Evolutionary conservation across 1,140 invertebrate genomes (phyloP).

Genomic region (Leptinotarsa texana): DNA sequence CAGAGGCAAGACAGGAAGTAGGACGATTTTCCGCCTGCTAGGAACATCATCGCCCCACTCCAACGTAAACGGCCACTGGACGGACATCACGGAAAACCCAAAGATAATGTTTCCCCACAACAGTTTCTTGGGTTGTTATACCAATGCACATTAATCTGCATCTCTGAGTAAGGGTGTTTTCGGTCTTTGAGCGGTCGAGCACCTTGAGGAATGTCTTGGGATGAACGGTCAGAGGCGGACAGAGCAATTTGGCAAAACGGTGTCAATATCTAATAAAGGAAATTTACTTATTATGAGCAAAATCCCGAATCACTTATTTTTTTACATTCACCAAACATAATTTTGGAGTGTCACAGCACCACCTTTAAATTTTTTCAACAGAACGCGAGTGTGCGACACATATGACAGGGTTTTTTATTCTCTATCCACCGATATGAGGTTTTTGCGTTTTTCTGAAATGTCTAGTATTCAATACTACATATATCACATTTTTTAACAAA

Average conservation of each 20-base stretch:
- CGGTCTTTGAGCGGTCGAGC: conserved; percentile 37
- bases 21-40: conserved; percentile 25
- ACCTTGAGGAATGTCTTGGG: conserved; percentile 51
- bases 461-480: no score
- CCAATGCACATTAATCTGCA: conserved; percentile 56
- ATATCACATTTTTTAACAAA: no score
- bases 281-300: no score
- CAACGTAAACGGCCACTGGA: conserved; percentile 16
- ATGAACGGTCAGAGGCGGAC: not conserved
- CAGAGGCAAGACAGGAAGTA: conserved; percentile 15
- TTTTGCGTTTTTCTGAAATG: no score
- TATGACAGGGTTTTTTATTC: no score
- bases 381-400: no score
- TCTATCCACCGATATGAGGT: no score
- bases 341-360: no score
- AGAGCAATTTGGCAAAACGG: not conserved
- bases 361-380: no score
- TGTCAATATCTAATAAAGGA: no score
- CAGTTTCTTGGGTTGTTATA: conserved; percentile 52
- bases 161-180: conserved; percentile 42
- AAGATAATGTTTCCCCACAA: conserved; percentile 35
- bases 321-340: no score
- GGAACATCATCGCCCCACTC: not conserved
- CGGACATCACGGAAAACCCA: conserved; percentile 20
- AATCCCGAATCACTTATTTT: no score